phyloP scores from a whole-genome alignment of 92 coral and sea anemone genomes.

The Zoanthus solanderi region DNA sequence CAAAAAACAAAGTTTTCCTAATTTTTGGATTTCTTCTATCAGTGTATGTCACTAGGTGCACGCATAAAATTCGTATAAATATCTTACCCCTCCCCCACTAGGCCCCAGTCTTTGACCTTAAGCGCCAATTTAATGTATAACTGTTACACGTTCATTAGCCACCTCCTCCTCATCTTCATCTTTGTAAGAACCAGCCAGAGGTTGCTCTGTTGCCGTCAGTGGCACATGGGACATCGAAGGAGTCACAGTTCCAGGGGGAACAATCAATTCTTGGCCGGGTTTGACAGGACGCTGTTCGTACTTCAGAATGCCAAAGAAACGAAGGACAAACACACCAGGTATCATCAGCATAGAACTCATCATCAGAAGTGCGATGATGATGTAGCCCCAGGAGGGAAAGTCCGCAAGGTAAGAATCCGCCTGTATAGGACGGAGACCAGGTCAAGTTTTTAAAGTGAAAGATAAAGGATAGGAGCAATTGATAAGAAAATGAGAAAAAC shows the following conservation, averaged over 20 bases:
- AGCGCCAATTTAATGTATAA: neutral
- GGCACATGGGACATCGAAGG: constrained; percentile 80
- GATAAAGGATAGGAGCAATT: no score
- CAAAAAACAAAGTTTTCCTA: neutral
- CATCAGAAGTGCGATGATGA: constrained; percentile 72
- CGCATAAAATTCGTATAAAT: neutral
- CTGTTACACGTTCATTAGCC: constrained; percentile 37
- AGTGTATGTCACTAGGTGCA: neutral
- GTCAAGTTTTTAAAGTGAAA: neutral
- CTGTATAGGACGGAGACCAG: constrained; percentile 37
- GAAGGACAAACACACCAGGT: constrained; percentile 73
- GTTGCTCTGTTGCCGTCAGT: constrained; percentile 69
- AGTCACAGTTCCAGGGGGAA: constrained; percentile 78
- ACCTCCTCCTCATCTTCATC: constrained; percentile 44
- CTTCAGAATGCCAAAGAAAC: constrained; percentile 74
- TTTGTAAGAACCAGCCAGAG: constrained; percentile 65
- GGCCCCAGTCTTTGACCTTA: neutral
- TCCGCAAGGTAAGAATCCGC: constrained; percentile 63
- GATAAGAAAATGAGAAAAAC: no score
- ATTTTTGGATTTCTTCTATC: neutral
- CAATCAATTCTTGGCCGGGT: constrained; percentile 56
- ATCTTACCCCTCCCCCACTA: neutral
- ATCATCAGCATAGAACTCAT: constrained; percentile 62
- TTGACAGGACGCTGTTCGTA: constrained; percentile 60
- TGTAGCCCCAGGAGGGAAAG: constrained; percentile 82